A percentile compares a stretch with the other conserved stretches of the same genome.
phyloP scores from a whole-genome alignment of 1,140 invertebrate genomes.

The Drosophila triauraria region DNA sequence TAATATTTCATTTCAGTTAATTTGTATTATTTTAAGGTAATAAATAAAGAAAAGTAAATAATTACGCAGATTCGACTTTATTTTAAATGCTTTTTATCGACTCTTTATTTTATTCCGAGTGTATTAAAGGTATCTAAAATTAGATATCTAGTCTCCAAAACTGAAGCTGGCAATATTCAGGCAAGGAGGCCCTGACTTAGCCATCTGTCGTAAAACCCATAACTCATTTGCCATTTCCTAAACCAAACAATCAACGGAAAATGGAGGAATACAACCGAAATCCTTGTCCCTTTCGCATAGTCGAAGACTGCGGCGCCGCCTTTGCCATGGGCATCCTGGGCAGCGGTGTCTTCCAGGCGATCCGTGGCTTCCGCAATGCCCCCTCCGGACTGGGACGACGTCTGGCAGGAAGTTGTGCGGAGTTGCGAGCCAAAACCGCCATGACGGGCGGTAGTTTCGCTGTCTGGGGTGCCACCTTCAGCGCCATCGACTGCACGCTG shows the following conservation, averaged over 20 bases:
- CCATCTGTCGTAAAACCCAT: not conserved
- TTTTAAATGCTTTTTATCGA: too few relatives aligned
- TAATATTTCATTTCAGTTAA: too few relatives aligned
- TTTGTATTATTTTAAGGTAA: too few relatives aligned
- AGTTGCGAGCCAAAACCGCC: conserved; percentile 42
- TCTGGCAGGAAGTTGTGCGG: conserved; percentile 38
- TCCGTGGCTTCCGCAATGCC: conserved; percentile 68
- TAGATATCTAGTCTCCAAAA: too few relatives aligned
- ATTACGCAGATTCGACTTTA: too few relatives aligned
- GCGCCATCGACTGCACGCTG: conserved; percentile 61
- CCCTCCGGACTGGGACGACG: conserved; percentile 56
- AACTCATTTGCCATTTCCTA: not conserved
- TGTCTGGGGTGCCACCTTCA: conserved; percentile 66
- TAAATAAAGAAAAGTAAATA: too few relatives aligned
- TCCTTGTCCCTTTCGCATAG: conserved; percentile 68
- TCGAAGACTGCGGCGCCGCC: conserved; percentile 70
- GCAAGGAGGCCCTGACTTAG: conserved; percentile 3
- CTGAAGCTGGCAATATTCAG: too few relatives aligned
- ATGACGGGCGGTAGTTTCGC: conserved; percentile 63
- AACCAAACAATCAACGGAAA: not conserved
- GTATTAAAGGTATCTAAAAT: too few relatives aligned
- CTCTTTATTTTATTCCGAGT: too few relatives aligned
- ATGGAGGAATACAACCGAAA: conserved; percentile 70
- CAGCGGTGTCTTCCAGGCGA: conserved; percentile 58
- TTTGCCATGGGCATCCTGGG: conserved; percentile 68